Conservation (phyloP, 2,113 vertebrate genomes). For the Ursus arctos region DNA sequence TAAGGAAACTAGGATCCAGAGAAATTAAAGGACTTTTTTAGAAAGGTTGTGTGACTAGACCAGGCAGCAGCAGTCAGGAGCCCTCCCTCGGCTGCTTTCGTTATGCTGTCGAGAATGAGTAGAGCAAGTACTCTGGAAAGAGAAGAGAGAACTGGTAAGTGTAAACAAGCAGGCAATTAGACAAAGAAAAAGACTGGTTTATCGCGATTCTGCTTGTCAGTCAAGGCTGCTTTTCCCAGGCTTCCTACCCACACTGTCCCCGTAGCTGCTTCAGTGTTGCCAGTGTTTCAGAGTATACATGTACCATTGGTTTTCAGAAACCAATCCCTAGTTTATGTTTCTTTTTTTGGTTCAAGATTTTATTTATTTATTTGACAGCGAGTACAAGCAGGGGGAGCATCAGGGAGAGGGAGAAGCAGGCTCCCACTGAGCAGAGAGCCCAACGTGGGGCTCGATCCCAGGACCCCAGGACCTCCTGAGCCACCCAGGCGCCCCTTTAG, state of each 20-base stretch:
- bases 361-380: neutral
- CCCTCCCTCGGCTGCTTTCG: neutral
- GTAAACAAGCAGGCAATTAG: conserved; percentile 34
- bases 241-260: neutral
- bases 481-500: neutral
- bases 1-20: conserved; percentile 33
- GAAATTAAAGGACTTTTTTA: conserved; percentile 6
- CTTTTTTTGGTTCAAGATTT: neutral
- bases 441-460: neutral
- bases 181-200: neutral
- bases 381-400: neutral
- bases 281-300: neutral
- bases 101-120: neutral
- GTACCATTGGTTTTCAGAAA: conserved; percentile 17
- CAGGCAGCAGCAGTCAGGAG: neutral
- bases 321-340: neutral
- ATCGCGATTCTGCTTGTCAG: neutral
- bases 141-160: neutral
- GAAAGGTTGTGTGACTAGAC: neutral
- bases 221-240: neutral
- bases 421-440: neutral
- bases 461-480: neutral
- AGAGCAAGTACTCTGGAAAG: neutral
- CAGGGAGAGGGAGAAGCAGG: neutral
- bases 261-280: neutral